These are phyloP conservation scores for Actenoides lindsayi DNA, from an alignment of 2,113 vertebrate species.

Conservation along the genomic window DNA sequence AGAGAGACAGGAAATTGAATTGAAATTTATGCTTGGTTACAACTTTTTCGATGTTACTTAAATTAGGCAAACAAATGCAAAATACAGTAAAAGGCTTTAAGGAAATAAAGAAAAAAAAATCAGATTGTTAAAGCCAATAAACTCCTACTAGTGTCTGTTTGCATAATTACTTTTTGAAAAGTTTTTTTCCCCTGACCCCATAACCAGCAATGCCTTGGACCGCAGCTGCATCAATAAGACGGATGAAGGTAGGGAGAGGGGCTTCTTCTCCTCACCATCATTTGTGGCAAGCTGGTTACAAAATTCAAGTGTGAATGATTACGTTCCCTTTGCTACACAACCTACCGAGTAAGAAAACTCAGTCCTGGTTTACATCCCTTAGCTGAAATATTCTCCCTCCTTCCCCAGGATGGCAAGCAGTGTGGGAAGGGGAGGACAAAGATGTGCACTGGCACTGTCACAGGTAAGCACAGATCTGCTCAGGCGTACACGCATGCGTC, in stretches of 20 bases:
- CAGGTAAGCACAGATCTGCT: background rate
- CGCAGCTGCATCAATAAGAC: background rate
- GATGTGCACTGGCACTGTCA: background rate
- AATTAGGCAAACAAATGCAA: background rate
- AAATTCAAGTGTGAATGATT: background rate
- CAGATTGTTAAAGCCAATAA: background rate
- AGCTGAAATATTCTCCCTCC: background rate
- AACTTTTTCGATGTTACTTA: background rate
- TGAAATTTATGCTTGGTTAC: constrained; percentile 36
- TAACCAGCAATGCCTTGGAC: background rate
- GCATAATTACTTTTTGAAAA: background rate
- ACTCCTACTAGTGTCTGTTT: background rate
- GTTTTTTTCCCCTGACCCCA: background rate
- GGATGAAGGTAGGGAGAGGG: background rate
- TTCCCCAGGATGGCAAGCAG: background rate
- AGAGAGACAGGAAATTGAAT: constrained; percentile 48
- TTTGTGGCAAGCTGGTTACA: background rate
- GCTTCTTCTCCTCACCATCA: background rate
- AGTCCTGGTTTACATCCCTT: background rate
- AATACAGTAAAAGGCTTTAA: background rate
- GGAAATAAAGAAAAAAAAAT: background rate
- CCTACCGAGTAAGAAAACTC: background rate
- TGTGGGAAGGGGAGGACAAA: background rate
- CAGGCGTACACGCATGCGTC: background rate
- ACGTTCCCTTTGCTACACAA: background rate